Conservation (phyloP, 2,797 vertebrate genomes). For the Rhyacichthys aspro region DNA sequence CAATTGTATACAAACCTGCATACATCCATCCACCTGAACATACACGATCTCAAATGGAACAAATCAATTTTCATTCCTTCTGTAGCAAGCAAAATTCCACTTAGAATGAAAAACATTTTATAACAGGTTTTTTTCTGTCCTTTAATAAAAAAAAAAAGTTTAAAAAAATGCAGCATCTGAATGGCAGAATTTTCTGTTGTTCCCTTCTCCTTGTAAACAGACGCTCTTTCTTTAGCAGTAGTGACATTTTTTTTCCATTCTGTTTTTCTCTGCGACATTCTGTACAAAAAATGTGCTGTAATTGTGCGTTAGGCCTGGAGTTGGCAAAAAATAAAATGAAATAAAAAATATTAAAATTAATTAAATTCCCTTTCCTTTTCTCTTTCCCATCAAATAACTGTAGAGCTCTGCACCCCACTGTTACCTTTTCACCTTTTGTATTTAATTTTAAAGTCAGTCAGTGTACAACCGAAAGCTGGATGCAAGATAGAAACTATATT, state of each 20-base stretch:
- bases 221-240: constrained; percentile 88
- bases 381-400: constrained; percentile 89
- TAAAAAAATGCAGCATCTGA: constrained; percentile 85
- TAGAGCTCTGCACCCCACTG: constrained; percentile 92
- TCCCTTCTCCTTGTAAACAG: constrained; percentile 85
- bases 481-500: constrained; percentile 99
- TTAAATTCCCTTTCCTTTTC: constrained; percentile 83
- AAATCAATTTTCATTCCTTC: constrained; percentile 85
- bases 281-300: constrained; percentile 96
- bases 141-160: constrained; percentile 78
- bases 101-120: constrained; percentile 85
- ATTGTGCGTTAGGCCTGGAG: constrained; percentile 95
- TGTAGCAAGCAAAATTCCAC: constrained; percentile 86
- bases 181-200: constrained; percentile 86
- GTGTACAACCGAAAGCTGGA: constrained; percentile 99
- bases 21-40: constrained; percentile 66
- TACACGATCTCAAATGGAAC: constrained; percentile 75
- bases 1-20: constrained; percentile 70
- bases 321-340: constrained; percentile 86
- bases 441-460: constrained; percentile 99
- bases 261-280: constrained; percentile 89
- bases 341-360: constrained; percentile 77
- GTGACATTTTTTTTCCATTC: constrained; percentile 86
- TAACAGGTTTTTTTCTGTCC: constrained; percentile 87
- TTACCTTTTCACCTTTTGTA: constrained; percentile 97